Evolutionary conservation across 2,888 invertebrate genomes (phyloP), one percentile per base, ranked within the genome.

Genomic region (Prosapia bicincta): DNA sequence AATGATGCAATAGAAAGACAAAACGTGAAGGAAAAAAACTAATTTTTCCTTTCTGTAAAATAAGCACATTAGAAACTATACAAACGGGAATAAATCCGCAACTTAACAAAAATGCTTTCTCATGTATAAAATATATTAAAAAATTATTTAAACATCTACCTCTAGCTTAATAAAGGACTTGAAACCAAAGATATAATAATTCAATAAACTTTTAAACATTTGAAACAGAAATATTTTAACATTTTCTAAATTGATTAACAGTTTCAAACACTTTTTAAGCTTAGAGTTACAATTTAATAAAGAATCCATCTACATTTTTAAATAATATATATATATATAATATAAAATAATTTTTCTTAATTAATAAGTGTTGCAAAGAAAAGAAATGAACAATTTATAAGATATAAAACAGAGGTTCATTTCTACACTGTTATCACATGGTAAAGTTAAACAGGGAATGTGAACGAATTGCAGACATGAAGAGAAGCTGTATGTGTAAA

Each of bases 391-490:
- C 38, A 38, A 38, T 13, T 38, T 13, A 38, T 38, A 15, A 54
- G 54, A 54, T 54, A 54, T 54, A 54, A 54, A 54, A 54, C 54
- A 20, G 20, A 54, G 13, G n/a, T 54, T 54, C 54, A 54, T 54
- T 54, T 54, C 54, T 54, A 54, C 54, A 54, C 54, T 54, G 54
- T 54, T 54, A 54, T 54, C 54, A 54, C 54, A 54, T 54, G 54
- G 54, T 20, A 54, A 54, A 54, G 54, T 54, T 54, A 54, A 54
- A 54, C 54, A 13, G 74, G 74, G 74, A 74, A 74, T 74, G 74
- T 74, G 74, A 74, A 74, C 74, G 69, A 69, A 74, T 28, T 69
- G 54, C 69, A 69, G 68, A 38, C 23, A 15, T 38, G 68, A 69
- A 25, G 43, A 54, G 69, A 38, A 43, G 54, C 20, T 20, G 20